Base-by-base conservation (phyloP, 2,888 invertebrate genomes). In the Deilephila porcellus region DNA sequence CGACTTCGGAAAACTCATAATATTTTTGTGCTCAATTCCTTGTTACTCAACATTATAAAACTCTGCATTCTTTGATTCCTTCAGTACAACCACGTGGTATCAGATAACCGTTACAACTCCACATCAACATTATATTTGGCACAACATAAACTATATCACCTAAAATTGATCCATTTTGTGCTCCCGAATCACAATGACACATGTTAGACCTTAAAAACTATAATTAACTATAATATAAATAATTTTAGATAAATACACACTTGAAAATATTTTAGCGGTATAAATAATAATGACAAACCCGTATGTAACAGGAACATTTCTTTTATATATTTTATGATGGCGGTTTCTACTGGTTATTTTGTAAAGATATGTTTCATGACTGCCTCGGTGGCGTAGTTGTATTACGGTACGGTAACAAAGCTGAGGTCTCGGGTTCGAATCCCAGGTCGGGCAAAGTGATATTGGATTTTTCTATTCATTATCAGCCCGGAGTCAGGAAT, bases 231-330 rank as follows among this genome's bases (percentile, higher is more conserved):
- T 71, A 64, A 25, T 29, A 70, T 70, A 67, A 71, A 71, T 71
- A 72, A 17, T 72, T 62, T 37, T 74, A 73, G 79, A 80, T 77
- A 78, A 78, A 83, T 76, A 80, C 75, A 82, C 72, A 84, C 74
- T 82, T 82, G 76, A 84, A 84, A 84, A 84, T 83, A 81, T 81
- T 78, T 56, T 78, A 82, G 75, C 73, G n/a, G 62, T 83, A 81
- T 75, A 74, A 85, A 80, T 78, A 83, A 77, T 76, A 85, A 84
- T 83, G 86, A 91, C 91, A 92, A 93, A 92, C 93, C 92, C 92
- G 77, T 25, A 25, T 25, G 25, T 87, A 86, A 83, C 88, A 93
- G 91, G 92, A 92, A 93, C 92, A 86, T 88, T 82, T 81, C 81
- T 71, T 74, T 77, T 59, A 76, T 52, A 72, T 80, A 78, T 81